These are phyloP conservation scores for Drosophila equinoxialis DNA, from an alignment of 1,140 invertebrate species.

Conservation along the genomic window DNA sequence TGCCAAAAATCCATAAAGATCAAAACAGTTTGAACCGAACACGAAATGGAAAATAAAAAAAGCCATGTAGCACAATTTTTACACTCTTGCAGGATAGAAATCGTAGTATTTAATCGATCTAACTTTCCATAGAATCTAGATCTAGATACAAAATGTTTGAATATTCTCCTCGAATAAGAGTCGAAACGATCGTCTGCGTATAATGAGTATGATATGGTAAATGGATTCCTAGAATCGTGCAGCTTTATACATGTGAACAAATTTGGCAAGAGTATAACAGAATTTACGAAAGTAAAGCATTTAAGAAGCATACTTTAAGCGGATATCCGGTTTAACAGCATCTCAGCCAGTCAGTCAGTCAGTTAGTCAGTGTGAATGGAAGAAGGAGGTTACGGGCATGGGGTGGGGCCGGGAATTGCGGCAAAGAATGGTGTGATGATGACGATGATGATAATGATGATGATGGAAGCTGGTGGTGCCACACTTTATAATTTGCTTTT, in stretches of 20 bases:
- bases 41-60: not conserved
- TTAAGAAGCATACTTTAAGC: slow-evolving; percentile 45
- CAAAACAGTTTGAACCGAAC: not conserved
- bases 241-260: slow-evolving; percentile 39
- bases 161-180: no score
- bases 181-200: no score
- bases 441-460: not conserved
- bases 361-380: no score
- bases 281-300: slow-evolving; percentile 47
- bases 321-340: slow-evolving; percentile 77
- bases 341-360: slow-evolving; percentile 21
- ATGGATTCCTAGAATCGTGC: slow-evolving; percentile 16
- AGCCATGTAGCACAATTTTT: no score
- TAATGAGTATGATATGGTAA: not conserved
- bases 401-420: slow-evolving; percentile 17
- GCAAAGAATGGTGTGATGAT: not conserved
- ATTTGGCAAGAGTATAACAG: slow-evolving; percentile 35
- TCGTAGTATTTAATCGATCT: no score
- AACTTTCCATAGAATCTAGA: no score
- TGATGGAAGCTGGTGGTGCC: slow-evolving; percentile 31
- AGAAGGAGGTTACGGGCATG: not conserved
- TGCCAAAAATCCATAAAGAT: not conserved
- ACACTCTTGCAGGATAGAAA: no score
- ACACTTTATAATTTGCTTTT: slow-evolving; percentile 78
- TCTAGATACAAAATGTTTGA: no score